Evolutionary conservation across 2,888 invertebrate species (phyloP), one percentile per base, ranked within the genome.

Genomic region (Notodonta ziczac): DNA sequence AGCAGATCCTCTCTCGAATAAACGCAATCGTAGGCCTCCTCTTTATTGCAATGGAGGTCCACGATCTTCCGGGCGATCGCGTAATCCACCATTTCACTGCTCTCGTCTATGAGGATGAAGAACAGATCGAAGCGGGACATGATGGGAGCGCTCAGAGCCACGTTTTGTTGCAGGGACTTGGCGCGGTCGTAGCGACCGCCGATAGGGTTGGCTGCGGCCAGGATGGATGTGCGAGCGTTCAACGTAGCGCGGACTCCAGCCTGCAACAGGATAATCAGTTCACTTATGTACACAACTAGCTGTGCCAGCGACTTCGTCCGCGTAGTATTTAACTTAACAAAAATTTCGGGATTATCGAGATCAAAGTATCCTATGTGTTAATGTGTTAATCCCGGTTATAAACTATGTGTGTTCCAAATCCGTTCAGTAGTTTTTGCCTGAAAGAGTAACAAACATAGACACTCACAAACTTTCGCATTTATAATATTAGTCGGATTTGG

Each of bases 121-220:
- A 99, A 99, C 14, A 99, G 93, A 90, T 99, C 99, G 89, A 99
- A 99, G 74, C 99, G 95, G 0, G 99, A 99, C 99, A 99, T 99
- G 80, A 99, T 99, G 0, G 99, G 99, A 0, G 99, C 98, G 0
- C 98, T 97, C 14, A 99, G 92, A 0, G 96, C 95, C 3, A 99
- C 97, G 87, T 99, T 99, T 84, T 99, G 98, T 77, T 98, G 98
- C 5, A 99, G 91, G 0, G 98, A 98, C 84, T 98, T 98, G 0
- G 97, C 95, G 52, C 98, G 95, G 89, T 99, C 99, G 89, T 99
- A 99, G 44, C 99, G 96, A 0, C 99, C 99, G n/a, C 98, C 98
- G 44, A 99, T 96, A 0, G 99, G 99, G 94, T 99, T 99, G 0
- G 99, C 99, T 0, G 99, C 99, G 0, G 99, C 99, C 62, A 99